Evolutionary conservation across 2,113 vertebrate species (phyloP), one percentile per base, ranked within the genome.

Genomic region (Urocolius indicus): DNA sequence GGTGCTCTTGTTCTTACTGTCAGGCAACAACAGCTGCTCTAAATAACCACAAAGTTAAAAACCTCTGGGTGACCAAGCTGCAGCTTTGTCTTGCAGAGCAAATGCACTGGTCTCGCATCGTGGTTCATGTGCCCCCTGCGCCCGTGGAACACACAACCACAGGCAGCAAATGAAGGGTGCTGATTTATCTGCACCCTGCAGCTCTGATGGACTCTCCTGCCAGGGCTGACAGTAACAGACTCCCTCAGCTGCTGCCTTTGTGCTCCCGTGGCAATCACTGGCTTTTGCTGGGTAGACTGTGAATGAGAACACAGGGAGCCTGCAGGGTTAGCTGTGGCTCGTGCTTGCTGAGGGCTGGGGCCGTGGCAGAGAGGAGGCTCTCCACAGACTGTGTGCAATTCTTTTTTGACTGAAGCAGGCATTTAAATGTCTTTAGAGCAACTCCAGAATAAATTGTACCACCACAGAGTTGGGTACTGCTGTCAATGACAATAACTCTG

Each of bases 391-490:
- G 49, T 48, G 22, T 7, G 16, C 21, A 2, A n/a, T n/a, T 41
- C 38, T 12, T 41, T 79, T 77, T 46, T 46, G 49, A 38, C 43
- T 21, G 23, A 22, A 90, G 84, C 81, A 69, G 73, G 34, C 24
- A 24, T 71, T 58, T 32, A n/a, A 83, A 41, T 79, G 85, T 63
- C 82, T 88, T 80, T n/a, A 85, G 89, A 88, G 51, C 65, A 59
- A 14, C 87, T 82, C 61, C 69, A 79, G 93, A 92, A 94, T 84
- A 67, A 91, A 83, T 30, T 55, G 79, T 90, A 55, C 76, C 61
- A 75, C 82, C 83, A 27, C 84, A 57, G 92, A 90, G 90, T 16
- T 82, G 85, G 92, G 90, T 76, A 7, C 75, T 93, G 90, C 86
- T 55, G 65, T 90, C 41, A 6, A 51, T 89, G 74, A 24, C 41